phyloP scores from a whole-genome alignment of 2,113 vertebrate species.

The Coptodon bakossiorum region DNA sequence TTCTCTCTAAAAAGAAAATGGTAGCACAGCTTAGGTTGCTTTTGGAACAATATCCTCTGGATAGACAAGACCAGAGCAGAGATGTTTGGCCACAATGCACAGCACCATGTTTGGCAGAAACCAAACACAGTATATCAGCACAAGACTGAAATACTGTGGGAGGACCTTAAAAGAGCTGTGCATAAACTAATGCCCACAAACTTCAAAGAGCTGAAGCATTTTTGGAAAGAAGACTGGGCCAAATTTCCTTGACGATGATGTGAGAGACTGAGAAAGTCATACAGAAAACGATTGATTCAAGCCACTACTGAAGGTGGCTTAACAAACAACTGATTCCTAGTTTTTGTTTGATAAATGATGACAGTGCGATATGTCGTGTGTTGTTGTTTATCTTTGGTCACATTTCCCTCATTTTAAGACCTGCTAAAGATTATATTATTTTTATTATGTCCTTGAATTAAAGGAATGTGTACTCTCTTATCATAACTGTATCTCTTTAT shows the following conservation, averaged over 20 bases:
- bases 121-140: background rate
- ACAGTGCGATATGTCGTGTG: background rate
- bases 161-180: background rate
- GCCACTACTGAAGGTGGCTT: background rate
- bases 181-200: background rate
- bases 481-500: background rate
- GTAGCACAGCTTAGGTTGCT: background rate
- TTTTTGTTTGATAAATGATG: background rate
- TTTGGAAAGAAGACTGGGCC: background rate
- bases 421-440: background rate
- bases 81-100: background rate
- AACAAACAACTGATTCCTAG: background rate
- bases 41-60: background rate
- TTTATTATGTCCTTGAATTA: background rate
- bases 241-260: background rate
- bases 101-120: background rate
- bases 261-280: background rate
- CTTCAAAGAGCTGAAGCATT: background rate
- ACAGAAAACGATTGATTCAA: background rate
- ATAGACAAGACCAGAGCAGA: background rate
- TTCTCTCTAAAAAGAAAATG: background rate
- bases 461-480: background rate
- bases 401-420: background rate
- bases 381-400: background rate
- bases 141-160: background rate